phyloP scores from a whole-genome alignment of 2,113 vertebrate species.

The Brachirus orientalis region DNA sequence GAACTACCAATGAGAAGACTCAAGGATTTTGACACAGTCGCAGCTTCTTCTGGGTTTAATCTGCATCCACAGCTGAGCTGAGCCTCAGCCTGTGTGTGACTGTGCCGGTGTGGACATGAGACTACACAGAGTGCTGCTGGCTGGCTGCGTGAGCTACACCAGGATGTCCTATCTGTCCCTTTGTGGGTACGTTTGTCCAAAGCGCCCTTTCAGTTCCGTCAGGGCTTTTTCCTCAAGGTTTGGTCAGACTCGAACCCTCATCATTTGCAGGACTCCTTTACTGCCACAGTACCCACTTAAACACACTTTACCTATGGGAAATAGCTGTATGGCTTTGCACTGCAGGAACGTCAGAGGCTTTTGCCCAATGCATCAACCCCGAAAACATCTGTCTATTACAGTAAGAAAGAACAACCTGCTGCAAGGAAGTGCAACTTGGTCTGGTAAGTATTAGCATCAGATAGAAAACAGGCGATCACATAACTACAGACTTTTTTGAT shows the following conservation, averaged over 20 bases:
- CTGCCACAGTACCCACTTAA: neutral
- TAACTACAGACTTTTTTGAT: neutral
- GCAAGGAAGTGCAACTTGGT: constrained; percentile 31
- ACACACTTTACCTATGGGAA: neutral
- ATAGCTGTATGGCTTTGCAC: neutral
- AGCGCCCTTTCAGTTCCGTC: constrained; percentile 2
- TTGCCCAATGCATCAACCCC: constrained; percentile 12
- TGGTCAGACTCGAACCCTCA: neutral
- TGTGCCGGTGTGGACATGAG: constrained; percentile 16
- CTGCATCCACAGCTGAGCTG: neutral
- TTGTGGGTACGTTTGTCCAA: constrained; percentile 13
- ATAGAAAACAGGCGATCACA: neutral
- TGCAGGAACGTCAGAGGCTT: constrained; percentile 21
- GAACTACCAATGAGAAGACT: neutral
- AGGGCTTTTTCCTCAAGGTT: neutral
- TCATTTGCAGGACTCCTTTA: neutral
- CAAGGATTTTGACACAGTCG: neutral
- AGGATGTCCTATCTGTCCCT: constrained; percentile 9
- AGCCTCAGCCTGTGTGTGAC: too few species aligned
- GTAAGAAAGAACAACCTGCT: constrained; percentile 29
- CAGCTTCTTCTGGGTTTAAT: too few species aligned
- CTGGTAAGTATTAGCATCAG: constrained; percentile 45
- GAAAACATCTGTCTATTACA: neutral
- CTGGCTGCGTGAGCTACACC: constrained; percentile 24
- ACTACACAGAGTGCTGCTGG: constrained; percentile 42